Evolutionary conservation across 2,888 invertebrate genomes (phyloP), one percentile per base, ranked within the genome.

Genomic region (Mechanitis mazaeus): DNA sequence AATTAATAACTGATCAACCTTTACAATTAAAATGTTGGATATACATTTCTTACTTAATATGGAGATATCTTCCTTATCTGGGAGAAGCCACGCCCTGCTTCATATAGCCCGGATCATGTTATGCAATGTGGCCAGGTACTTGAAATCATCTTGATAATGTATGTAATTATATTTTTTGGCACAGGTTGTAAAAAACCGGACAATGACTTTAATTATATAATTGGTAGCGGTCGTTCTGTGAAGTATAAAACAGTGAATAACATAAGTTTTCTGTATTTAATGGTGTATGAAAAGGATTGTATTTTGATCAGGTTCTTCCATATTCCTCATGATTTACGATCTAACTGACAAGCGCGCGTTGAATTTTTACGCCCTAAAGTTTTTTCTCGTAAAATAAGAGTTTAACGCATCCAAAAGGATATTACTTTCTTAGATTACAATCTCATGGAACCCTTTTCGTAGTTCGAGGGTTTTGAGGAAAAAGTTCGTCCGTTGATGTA

Each of bases 381-480:
- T 58, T 65, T 60, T 64, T 58, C 60, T 58, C 66, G 55, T 59
- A 67, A 71, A 71, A 69, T 70, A 69, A 64, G 68, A 72, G 75
- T 72, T 75, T 74, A 73, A 71, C 68, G 72, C 74, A 75, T 71
- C 66, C 68, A 71, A 78, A 77, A 80, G 84, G 84, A 86, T 84
- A 86, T 86, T 85, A 79, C 83, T 75, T 80, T 78, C 67, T 69
- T 68, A 77, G 85, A 86, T 85, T 80, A 73, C 69, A 71, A 85
- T 85, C 85, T 75, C 64, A 58, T 64, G 66, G 72, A 77, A 67
- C 69, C 71, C 71, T 70, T 68, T 63, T 64, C 60, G 56, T 63
- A 59, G 67, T 56, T 64, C 53, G 55, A 42, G 68, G 59, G 62
- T 59, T 55, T 35, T 55, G 59, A 58, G 53, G 59, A 42, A 59